Percentiles rank a stretch among this genome's conserved stretches.
Evolutionary conservation across 2,888 invertebrate species (phyloP).

Genomic region (Augiades crinisus): DNA sequence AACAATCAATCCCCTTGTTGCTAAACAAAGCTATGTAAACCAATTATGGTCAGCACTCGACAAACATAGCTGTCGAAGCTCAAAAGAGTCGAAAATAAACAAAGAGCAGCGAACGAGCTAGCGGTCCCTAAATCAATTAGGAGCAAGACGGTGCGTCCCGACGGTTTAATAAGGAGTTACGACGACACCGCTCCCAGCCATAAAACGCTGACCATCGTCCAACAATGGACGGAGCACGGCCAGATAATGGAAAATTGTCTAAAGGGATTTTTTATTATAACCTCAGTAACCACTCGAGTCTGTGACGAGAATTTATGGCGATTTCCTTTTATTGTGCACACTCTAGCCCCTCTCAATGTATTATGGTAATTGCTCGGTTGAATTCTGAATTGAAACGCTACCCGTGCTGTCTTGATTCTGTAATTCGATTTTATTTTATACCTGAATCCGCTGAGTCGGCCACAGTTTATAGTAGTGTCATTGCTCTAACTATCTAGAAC

Average conservation of each 20-base stretch:
- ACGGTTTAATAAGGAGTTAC: constrained; percentile 76
- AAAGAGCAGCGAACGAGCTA: constrained; percentile 10
- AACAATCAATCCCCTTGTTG: too few species aligned
- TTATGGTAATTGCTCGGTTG: constrained; percentile 27
- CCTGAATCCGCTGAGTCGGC: background rate
- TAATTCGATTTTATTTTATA: constrained; percentile 3
- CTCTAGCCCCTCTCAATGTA: constrained; percentile 29
- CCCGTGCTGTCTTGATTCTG: background rate
- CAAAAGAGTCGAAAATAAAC: constrained; percentile 23
- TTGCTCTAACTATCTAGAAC: too few species aligned
- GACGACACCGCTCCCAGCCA: constrained; percentile 56
- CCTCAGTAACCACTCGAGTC: constrained; percentile 56
- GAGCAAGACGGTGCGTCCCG: constrained; percentile 59
- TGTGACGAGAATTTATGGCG: constrained; percentile 62
- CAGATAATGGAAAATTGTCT: constrained; percentile 77
- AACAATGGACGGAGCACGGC: constrained; percentile 65
- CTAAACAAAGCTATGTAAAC: background rate
- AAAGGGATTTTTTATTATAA: constrained; percentile 74
- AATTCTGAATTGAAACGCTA: constrained; percentile 4
- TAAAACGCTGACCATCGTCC: constrained; percentile 71
- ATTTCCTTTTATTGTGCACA: constrained; percentile 49
- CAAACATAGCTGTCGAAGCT: constrained; percentile 13
- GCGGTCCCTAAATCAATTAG: constrained; percentile 75
- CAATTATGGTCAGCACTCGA: constrained; percentile 7
- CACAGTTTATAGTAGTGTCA: background rate